A percentile compares a stretch with the other conserved stretches of the same genome.
phyloP scores from a whole-genome alignment of 1,140 invertebrate species.

The Zaprionus tsacasi region DNA sequence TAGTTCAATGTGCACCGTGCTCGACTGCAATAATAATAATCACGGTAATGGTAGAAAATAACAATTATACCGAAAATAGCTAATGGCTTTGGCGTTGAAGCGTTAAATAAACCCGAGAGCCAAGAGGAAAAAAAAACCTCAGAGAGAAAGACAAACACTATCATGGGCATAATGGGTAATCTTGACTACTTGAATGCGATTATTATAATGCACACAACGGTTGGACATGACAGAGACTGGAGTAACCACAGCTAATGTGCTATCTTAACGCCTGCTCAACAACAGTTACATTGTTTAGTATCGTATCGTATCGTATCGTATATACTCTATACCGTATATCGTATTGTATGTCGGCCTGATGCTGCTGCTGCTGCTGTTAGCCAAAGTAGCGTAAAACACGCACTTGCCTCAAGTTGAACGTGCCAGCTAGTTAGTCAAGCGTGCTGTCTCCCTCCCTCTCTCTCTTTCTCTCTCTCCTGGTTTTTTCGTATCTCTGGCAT shows the following conservation, averaged over 20 bases:
- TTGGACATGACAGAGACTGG: conserved; percentile 23
- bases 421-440: conserved; percentile 56
- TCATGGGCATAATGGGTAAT: conserved; percentile 34
- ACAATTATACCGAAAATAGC: conserved; percentile 35
- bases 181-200: conserved; percentile 34
- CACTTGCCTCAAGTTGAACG: conserved; percentile 71
- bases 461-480: not conserved
- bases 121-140: not conserved
- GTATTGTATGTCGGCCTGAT: conserved; percentile 12
- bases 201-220: conserved; percentile 23
- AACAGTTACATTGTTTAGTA: conserved; percentile 20
- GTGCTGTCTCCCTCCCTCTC: conserved; percentile 21
- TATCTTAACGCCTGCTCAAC: conserved; percentile 55
- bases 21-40: conserved; percentile 24
- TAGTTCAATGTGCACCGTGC: conserved; percentile 32
- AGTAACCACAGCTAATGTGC: conserved; percentile 22
- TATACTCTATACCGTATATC: conserved; percentile 8
- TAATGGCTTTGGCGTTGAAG: conserved; percentile 51
- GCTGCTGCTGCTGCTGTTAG: conserved; percentile 22
- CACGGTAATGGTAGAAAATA: conserved; percentile 5
- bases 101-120: conserved; percentile 28
- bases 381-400: conserved; percentile 77
- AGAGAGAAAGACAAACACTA: conserved; percentile 25
- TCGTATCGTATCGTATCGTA: not conserved
- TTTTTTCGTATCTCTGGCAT: conserved; percentile 20